A percentile compares a stretch with the other conserved stretches of the same genome.
These are phyloP conservation scores for Sympetrum striolatum DNA, from an alignment of 2,888 invertebrate species.

Conservation along the genomic window DNA sequence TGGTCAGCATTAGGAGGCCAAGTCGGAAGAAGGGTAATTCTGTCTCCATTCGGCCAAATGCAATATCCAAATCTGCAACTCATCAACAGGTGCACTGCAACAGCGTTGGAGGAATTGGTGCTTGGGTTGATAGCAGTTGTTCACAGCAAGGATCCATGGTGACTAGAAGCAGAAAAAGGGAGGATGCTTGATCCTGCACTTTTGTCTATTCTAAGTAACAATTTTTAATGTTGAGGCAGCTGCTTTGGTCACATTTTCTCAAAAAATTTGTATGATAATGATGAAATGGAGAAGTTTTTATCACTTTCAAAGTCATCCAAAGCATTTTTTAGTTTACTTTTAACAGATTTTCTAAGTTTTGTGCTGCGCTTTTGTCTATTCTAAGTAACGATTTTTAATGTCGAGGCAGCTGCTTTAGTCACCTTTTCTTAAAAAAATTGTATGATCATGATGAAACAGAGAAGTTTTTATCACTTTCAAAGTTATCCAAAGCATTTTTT, in stretches of 20 bases:
- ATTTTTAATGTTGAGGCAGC: constrained; percentile 7
- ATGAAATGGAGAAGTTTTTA: not conserved
- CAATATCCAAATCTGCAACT: not conserved
- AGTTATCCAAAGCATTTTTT: constrained; percentile 20
- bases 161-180: constrained; percentile 31
- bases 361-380: not conserved
- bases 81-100: constrained; percentile 15
- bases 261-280: not conserved
- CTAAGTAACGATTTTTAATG: not conserved
- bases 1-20: not conserved
- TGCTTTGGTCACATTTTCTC: constrained; percentile 1
- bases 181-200: constrained; percentile 1
- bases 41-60: not conserved
- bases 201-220: not conserved
- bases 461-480: not conserved
- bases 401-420: constrained; percentile 20
- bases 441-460: not conserved
- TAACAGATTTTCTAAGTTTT: not conserved
- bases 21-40: constrained; percentile 5
- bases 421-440: not conserved
- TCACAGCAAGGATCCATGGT: constrained; percentile 21
- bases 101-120: constrained; percentile 1
- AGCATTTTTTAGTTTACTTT: not conserved
- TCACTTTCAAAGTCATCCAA: not conserved
- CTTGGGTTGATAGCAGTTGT: constrained; percentile 7